Evolutionary conservation across 2,113 vertebrate genomes (phyloP).

Genomic region (Poecile atricapillus): DNA sequence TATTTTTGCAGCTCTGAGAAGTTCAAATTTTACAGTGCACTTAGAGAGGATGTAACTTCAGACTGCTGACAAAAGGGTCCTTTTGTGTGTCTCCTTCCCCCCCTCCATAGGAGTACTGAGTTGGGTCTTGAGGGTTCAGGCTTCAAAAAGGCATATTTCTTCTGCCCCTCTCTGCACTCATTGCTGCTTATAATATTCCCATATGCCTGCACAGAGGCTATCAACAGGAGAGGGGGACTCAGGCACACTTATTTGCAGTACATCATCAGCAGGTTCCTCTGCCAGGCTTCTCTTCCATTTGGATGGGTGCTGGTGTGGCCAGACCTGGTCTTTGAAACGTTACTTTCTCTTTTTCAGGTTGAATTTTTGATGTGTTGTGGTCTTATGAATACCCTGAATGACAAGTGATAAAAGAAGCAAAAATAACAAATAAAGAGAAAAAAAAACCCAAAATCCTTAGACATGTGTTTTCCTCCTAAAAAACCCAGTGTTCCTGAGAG

Average conservation of each 20-base stretch:
- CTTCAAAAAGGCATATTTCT: neutral
- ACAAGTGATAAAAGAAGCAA: neutral
- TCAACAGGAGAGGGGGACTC: neutral
- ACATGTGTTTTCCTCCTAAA: neutral
- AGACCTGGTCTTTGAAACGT: neutral
- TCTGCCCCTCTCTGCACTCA: neutral
- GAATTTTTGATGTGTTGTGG: neutral
- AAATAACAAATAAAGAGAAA: neutral
- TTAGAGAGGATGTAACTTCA: neutral
- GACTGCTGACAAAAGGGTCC: neutral
- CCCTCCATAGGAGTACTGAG: neutral
- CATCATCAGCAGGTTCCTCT: neutral
- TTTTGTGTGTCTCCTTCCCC: neutral
- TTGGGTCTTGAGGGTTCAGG: rapidly evolving
- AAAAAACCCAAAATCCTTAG: neutral
- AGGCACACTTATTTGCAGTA: rapidly evolving
- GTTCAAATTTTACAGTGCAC: neutral
- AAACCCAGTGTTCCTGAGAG: neutral
- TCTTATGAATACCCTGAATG: neutral
- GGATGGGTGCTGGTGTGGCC: neutral
- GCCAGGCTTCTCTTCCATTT: neutral
- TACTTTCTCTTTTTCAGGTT: neutral
- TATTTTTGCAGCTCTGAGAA: neutral
- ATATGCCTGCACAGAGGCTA: neutral
- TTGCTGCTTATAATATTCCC: neutral